Percentiles rank a stretch among this genome's conserved stretches.
These are phyloP conservation scores for Xerus rutilus DNA, from an alignment of 2,797 vertebrate genomes.

Conservation along the genomic window DNA sequence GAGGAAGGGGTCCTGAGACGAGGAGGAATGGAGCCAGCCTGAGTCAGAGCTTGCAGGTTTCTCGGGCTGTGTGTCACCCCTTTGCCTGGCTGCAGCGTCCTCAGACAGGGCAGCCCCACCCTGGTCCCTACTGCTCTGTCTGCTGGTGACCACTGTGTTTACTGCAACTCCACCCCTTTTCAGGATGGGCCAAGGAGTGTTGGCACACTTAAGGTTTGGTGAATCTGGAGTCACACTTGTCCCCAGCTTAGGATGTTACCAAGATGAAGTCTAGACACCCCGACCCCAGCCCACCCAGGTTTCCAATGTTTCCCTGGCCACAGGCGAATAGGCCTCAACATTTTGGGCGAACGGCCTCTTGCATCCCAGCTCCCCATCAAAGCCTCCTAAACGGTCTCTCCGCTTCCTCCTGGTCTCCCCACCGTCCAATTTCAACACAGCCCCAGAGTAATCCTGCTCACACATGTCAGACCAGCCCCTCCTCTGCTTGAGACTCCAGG, in stretches of 20 bases:
- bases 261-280: background rate
- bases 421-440: background rate
- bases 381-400: background rate
- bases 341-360: background rate
- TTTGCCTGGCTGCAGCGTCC: background rate
- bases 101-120: background rate
- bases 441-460: background rate
- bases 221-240: background rate
- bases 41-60: background rate
- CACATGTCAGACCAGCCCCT: background rate
- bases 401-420: background rate
- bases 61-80: background rate
- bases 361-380: background rate
- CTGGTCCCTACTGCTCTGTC: background rate
- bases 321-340: no score
- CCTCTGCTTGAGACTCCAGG: background rate
- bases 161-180: background rate
- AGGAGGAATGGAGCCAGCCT: no score
- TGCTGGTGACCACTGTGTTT: background rate
- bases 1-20: background rate
- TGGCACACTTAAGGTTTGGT: background rate
- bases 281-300: background rate
- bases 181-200: background rate
- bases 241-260: background rate
- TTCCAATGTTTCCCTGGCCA: background rate